Conservation (phyloP, 2,797 vertebrate species). For the Coracias cyanogaster region DNA sequence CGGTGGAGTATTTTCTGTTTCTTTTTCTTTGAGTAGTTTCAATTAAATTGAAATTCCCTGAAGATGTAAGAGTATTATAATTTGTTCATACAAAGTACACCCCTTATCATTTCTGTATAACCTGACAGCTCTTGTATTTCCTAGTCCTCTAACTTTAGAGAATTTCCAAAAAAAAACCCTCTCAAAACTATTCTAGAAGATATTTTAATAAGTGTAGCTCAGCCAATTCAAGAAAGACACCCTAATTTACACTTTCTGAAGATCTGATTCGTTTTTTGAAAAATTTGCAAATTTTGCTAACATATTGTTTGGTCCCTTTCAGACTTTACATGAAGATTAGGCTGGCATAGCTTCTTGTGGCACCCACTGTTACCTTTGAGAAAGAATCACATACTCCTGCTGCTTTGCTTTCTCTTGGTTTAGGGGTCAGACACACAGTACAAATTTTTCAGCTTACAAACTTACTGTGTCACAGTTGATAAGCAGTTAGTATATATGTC, state of each 20-base stretch:
- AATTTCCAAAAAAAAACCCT: neutral
- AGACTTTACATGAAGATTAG: neutral
- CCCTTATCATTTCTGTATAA: slow-evolving; percentile 5
- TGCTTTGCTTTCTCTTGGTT: neutral
- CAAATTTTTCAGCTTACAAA: neutral
- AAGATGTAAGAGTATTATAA: neutral
- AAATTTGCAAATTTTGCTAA: neutral
- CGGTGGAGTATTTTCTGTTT: neutral
- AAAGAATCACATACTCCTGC: neutral
- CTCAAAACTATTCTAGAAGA: neutral
- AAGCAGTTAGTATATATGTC: neutral
- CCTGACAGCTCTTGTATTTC: neutral
- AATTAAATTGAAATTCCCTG: slow-evolving; percentile 29
- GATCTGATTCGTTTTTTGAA: neutral
- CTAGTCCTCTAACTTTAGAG: neutral
- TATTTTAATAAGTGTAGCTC: neutral
- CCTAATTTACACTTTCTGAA: neutral
- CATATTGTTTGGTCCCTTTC: neutral
- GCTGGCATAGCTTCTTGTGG: neutral
- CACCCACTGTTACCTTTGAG: neutral
- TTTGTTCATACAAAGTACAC: neutral
- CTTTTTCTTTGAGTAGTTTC: slow-evolving; percentile 30
- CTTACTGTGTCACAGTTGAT: neutral
- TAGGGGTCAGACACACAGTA: neutral
- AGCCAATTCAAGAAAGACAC: neutral